phyloP scores from a whole-genome alignment of 2,888 invertebrate genomes.

The Ectemnius lituratus region DNA sequence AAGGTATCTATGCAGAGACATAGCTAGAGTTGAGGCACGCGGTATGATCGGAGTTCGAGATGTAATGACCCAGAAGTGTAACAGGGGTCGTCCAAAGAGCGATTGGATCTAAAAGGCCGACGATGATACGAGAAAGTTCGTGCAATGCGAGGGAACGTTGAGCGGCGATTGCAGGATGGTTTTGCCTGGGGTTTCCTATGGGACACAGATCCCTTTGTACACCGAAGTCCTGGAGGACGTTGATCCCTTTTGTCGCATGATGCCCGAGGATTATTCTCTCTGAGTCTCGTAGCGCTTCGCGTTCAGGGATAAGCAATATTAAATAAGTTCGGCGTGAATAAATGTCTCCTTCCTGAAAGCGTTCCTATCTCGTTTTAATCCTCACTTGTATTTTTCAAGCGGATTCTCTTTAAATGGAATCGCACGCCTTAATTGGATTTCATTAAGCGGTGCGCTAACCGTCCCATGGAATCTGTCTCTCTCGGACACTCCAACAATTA shows the following conservation, averaged over 20 bases:
- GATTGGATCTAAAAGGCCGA: constrained; percentile 42
- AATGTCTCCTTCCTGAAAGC: neutral
- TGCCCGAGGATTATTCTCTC: constrained; percentile 3
- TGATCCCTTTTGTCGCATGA: constrained; percentile 23
- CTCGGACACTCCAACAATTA: no score
- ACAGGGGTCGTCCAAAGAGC: constrained; percentile 29
- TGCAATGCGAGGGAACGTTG: constrained; percentile 32
- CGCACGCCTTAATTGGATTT: constrained; percentile 25
- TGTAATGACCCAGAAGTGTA: constrained; percentile 17
- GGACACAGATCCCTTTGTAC: constrained; percentile 40
- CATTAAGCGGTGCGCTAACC: constrained; percentile 4
- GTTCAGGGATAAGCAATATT: neutral
- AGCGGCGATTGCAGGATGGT: constrained; percentile 23
- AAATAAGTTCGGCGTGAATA: constrained; percentile 14
- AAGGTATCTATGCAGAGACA: neutral
- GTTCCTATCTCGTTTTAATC: constrained; percentile 23
- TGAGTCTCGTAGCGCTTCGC: neutral
- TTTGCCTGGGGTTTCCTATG: constrained; percentile 24
- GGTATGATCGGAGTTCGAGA: neutral
- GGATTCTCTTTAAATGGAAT: constrained; percentile 16
- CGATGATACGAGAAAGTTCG: constrained; percentile 41
- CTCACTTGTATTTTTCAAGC: constrained; percentile 8
- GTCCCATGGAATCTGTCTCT: neutral
- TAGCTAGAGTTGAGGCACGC: constrained; percentile 3
- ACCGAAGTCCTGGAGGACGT: constrained; percentile 30